A percentile compares a stretch with the other conserved stretches of the same genome.
phyloP scores from a whole-genome alignment of 2,888 invertebrate genomes.

The Taenaris catops region DNA sequence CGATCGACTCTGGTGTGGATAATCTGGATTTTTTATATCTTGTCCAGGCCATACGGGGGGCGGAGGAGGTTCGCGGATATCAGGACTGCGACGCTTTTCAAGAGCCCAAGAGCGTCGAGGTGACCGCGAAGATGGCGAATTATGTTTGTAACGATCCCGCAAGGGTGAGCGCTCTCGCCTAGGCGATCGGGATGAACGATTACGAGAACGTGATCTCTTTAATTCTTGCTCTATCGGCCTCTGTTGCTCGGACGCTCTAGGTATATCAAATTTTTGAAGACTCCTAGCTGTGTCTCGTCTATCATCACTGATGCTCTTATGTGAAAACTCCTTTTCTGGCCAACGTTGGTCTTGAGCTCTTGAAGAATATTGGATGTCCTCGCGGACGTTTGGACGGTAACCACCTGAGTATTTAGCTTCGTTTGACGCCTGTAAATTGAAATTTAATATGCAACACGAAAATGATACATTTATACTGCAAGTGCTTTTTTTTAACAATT shows the following conservation, averaged over 20 bases:
- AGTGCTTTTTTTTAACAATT: no score
- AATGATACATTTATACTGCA: no score
- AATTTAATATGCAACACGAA: slow-evolving; percentile 52
- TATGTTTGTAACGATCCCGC: slow-evolving; percentile 47
- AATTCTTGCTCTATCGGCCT: slow-evolving; percentile 26
- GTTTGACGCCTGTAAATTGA: slow-evolving; percentile 68
- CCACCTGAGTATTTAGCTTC: slow-evolving; percentile 65
- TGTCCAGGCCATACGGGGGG: slow-evolving; percentile 61
- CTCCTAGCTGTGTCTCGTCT: slow-evolving; percentile 36
- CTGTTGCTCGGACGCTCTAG: slow-evolving; percentile 25
- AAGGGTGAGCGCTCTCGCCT: slow-evolving; percentile 52
- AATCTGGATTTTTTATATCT: slow-evolving; percentile 26
- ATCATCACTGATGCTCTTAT: slow-evolving; percentile 31
- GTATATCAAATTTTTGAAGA: slow-evolving; percentile 29
- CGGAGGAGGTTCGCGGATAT: slow-evolving; percentile 47
- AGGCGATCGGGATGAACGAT: slow-evolving; percentile 48
- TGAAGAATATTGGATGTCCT: slow-evolving; percentile 39
- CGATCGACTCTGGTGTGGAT: slow-evolving; percentile 22
- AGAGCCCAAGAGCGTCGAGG: slow-evolving; percentile 66
- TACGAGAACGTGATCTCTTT: slow-evolving; percentile 30
- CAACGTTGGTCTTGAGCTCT: slow-evolving; percentile 37
- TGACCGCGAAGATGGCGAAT: slow-evolving; percentile 55
- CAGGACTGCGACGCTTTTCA: slow-evolving; percentile 58
- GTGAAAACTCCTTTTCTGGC: slow-evolving; percentile 36
- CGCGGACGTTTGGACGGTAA: slow-evolving; percentile 44